These are phyloP conservation scores for Icerya purchasi DNA, from an alignment of 2,888 invertebrate species.

Conservation along the genomic window DNA sequence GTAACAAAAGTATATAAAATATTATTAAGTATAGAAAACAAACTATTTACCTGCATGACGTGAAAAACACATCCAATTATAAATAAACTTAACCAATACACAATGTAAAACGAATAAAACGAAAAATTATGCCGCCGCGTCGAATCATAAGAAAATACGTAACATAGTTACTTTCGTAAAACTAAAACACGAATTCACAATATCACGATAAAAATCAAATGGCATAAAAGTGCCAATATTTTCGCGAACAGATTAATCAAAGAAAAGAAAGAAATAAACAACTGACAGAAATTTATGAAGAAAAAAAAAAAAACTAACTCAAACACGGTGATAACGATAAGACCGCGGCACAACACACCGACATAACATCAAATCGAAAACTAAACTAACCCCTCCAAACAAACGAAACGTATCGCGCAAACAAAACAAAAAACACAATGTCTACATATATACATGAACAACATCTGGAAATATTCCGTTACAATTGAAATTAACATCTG, in stretches of 20 bases:
- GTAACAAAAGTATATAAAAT: too few species aligned
- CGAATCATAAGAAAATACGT: not conserved
- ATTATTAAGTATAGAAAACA: not conserved
- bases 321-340: too few species aligned
- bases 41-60: slow-evolving; percentile 21
- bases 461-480: not conserved
- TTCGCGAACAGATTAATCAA: not conserved
- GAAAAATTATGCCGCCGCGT: not conserved
- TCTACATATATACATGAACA: not conserved
- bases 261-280: too few species aligned
- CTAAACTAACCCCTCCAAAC: not conserved
- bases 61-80: slow-evolving; percentile 20
- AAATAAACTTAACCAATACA: not conserved
- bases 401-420: not conserved
- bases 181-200: not conserved
- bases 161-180: not conserved
- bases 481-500: not conserved
- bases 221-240: not conserved
- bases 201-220: not conserved
- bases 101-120: too few species aligned
- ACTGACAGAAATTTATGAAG: too few species aligned
- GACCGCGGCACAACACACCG: too few species aligned
- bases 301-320: too few species aligned
- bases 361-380: not conserved
- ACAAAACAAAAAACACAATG: not conserved